phyloP scores from a whole-genome alignment of 2,113 vertebrate genomes.

The Equus quagga region DNA sequence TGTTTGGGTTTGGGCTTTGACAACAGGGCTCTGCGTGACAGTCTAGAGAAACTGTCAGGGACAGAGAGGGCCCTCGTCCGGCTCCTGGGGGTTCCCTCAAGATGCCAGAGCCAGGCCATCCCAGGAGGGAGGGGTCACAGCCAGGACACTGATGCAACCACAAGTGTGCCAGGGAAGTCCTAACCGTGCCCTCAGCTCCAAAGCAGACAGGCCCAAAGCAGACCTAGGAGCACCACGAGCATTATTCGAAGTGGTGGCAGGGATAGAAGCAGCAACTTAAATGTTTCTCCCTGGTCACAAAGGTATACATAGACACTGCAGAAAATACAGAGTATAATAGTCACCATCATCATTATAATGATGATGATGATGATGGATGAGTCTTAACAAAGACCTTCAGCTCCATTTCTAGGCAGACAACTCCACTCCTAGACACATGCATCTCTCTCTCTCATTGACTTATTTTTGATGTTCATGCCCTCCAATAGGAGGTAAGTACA shows the following conservation, averaged over 20 bases:
- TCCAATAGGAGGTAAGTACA: neutral
- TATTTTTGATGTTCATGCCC: neutral
- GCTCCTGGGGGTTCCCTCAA: neutral
- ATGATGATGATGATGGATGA: no score
- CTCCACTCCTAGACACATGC: no score
- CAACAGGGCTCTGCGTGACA: fast-evolving
- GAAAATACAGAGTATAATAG: neutral
- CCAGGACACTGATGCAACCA: neutral
- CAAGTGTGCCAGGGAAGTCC: neutral
- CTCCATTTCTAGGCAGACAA: neutral
- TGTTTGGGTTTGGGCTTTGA: neutral
- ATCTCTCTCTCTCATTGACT: neutral
- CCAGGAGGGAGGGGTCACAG: neutral
- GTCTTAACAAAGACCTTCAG: neutral
- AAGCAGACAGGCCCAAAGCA: neutral
- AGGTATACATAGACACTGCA: neutral
- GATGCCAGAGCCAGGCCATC: neutral
- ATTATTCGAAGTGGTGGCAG: neutral
- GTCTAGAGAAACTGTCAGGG: neutral
- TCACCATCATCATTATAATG: no score
- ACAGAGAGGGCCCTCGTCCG: neutral
- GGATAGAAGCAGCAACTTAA: neutral
- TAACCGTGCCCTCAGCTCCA: neutral
- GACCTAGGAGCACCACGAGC: neutral
- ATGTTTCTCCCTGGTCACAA: neutral